Percentiles rank a stretch among this genome's conserved stretches.
These are phyloP conservation scores for Cliona cf. orientalis DNA, from an alignment of 37 sponge, comb jelly and placozoan genomes.

Conservation along the genomic window DNA sequence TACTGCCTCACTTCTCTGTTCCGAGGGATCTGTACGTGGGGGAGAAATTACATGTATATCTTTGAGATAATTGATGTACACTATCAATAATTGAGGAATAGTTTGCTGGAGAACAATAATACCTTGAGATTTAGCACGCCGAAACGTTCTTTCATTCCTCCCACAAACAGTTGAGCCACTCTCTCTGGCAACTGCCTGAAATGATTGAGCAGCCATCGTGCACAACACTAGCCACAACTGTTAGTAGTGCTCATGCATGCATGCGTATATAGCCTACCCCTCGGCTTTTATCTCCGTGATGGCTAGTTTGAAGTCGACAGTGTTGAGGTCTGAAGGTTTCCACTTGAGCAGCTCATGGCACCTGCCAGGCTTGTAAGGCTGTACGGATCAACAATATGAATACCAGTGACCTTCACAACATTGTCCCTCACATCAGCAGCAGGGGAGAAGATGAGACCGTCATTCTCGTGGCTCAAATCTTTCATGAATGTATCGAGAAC, in stretches of 20 bases:
- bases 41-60: background rate
- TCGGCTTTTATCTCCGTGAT: constrained; percentile 34
- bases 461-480: constrained; percentile 83
- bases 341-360: constrained; percentile 89
- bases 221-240: background rate
- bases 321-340: constrained; percentile 95
- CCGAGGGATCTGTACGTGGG: background rate
- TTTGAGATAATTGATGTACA: background rate
- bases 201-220: too few species aligned
- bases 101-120: background rate
- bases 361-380: constrained; percentile 84
- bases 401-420: background rate
- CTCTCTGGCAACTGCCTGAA: constrained; percentile 65
- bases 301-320: constrained; percentile 91
- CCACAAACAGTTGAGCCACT: constrained; percentile 81
- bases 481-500: constrained; percentile 82
- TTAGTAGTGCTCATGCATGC: background rate
- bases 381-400: background rate
- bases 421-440: constrained; percentile 57
- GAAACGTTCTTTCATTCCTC: constrained; percentile 56
- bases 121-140: constrained; percentile 66
- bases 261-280: background rate
- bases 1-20: constrained; percentile 75
- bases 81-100: too few species aligned
- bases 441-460: constrained; percentile 93